Evolutionary conservation across 2,113 vertebrate genomes (phyloP), one percentile per base, ranked within the genome.

Genomic region (Scartelaos histophorus): DNA sequence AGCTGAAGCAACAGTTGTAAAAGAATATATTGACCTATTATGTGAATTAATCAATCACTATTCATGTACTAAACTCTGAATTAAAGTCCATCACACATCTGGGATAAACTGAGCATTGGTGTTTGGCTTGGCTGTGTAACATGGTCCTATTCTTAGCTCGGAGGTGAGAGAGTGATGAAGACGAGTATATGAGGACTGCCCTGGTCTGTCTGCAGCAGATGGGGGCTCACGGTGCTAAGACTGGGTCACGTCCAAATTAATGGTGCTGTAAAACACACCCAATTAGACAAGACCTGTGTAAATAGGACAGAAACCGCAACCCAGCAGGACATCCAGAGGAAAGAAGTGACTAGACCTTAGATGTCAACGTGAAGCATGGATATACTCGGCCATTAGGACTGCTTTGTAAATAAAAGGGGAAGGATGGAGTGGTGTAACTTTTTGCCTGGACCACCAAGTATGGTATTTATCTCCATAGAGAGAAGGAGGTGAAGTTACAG

Each of bases 201-300:
- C 74, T 66, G 70, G 75, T 75, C 75, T 86, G 73, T 82, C 80
- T 78, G 62, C 53, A 82, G 82, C 89, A 92, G 91, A 91, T 90
- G 86, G 80, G 69, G 67, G 62, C 58, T 78, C 75, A 82, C 75
- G 74, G 82, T 82, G 75, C 77, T 80, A 75, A 85, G 75, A 79
- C 81, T 71, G 60, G 80, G 81, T 88, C 84, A 83, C 71, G 71
- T 73, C 73, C 60, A 74, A 90, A 86, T 87, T 88, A 90, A 91
- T 88, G 77, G 81, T 69, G 76, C 84, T 83, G 76, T 79, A 78
- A 87, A 75, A 25, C 87, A 68, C 80, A 89, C 80, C 78, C 82
- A 88, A 85, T 90, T 88, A 89, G 73, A 49, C 68, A 73, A 9
- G 67, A 65, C 66, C 66, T 57, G 67, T 69, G 69, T 61, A 79